phyloP scores from a whole-genome alignment of 2,113 vertebrate genomes.

The Urocynchramus pylzowi region DNA sequence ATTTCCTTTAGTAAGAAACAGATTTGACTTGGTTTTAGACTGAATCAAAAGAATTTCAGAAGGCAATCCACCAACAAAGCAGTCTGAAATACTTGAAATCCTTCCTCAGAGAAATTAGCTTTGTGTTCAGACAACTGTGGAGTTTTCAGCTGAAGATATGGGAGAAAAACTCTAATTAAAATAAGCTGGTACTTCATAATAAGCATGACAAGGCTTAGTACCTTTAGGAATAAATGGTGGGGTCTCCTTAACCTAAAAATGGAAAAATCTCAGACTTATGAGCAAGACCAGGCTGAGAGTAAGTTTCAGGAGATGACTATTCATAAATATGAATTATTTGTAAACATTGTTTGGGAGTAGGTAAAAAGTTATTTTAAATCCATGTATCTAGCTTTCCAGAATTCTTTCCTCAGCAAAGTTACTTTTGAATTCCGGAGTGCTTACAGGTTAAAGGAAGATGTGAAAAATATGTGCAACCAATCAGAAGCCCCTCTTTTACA shows the following conservation, averaged over 20 bases:
- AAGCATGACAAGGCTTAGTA: not conserved
- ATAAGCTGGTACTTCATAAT: not conserved
- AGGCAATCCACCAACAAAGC: not conserved
- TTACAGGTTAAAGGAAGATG: not conserved
- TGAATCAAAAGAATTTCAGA: not conserved
- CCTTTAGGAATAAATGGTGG: not conserved
- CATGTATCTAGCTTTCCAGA: not conserved
- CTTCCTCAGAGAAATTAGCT: not conserved
- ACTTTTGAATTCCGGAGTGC: not conserved
- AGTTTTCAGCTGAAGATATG: not conserved
- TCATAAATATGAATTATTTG: not conserved
- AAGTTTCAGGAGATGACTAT: not conserved
- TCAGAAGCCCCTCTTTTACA: not conserved
- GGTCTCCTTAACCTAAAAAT: not conserved
- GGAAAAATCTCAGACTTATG: fast-evolving
- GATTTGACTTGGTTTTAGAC: not conserved
- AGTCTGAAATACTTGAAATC: not conserved
- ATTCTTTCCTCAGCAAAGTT: not conserved
- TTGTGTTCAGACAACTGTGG: not conserved
- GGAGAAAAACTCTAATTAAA: not conserved
- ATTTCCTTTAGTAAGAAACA: not conserved
- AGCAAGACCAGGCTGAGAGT: not conserved
- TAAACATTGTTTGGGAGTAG: not conserved
- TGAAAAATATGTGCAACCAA: not conserved
- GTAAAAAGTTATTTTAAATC: not conserved